Conservation (phyloP, 2,888 invertebrate genomes). For the Polyploca ridens region DNA sequence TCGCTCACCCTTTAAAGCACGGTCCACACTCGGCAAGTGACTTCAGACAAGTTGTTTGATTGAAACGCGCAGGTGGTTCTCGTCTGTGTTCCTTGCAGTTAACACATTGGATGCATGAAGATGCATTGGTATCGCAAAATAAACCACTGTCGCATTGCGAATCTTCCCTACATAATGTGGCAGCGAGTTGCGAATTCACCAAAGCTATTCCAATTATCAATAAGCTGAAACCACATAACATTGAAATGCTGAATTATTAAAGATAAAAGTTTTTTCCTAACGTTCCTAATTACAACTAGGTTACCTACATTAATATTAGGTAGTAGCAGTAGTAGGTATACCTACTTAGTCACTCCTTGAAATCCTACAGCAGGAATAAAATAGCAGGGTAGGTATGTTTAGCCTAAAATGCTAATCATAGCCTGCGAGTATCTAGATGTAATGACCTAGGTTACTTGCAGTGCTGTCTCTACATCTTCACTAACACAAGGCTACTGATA, state of each 20-base stretch:
- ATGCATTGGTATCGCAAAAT: slow-evolving; percentile 46
- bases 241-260: not conserved
- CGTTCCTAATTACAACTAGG: no score
- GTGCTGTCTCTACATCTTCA: no score
- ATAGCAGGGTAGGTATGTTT: no score
- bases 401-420: no score
- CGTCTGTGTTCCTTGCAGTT: slow-evolving; percentile 52
- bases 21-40: slow-evolving; percentile 50
- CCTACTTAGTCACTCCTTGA: no score
- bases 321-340: no score
- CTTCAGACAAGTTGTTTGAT: slow-evolving; percentile 36
- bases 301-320: no score
- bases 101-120: slow-evolving; percentile 51
- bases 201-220: slow-evolving; percentile 9
- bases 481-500: no score
- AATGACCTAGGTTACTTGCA: no score
- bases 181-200: slow-evolving; percentile 15
- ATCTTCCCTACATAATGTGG: slow-evolving; percentile 41
- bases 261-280: no score
- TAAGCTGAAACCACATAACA: slow-evolving; percentile 16
- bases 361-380: no score
- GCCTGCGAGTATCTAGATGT: no score
- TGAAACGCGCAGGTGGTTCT: slow-evolving; percentile 24
- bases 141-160: slow-evolving; percentile 49
- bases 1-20: slow-evolving; percentile 51